Evolutionary conservation across 2,888 invertebrate species (phyloP), one percentile per base, ranked within the genome.

Genomic region (Lacanobia wlatinum): DNA sequence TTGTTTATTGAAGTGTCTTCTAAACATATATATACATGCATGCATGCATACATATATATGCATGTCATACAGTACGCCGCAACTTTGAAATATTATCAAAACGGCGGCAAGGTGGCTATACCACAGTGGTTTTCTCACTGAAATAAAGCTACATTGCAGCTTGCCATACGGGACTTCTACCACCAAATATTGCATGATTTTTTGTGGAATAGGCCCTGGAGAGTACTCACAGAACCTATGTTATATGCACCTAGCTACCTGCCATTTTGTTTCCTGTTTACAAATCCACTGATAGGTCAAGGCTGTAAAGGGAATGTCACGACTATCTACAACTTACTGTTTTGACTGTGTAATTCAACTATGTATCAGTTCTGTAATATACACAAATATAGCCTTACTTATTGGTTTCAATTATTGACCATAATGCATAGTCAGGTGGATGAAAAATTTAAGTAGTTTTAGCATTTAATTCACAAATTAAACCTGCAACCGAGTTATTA

Each of bases 241-340:
- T 6, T 34, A 34, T 34, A 34, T 34, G 34, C 34, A 34, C 34
- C 6, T 34, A 34, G 5, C 34, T 34, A 50, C 43, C 43, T 43
- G 50, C n/a, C 6, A 34, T n/a, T 34, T 34, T 56, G 5, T 34
- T 34, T 56, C 12, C 18, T 56, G 12, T 56, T 34, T n/a, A 34
- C 4, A 10, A 38, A 10, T 56, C 5, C 10, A 56, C 10, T 40
- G n/a, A 34, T 60, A 5, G n/a, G 3, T 38, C 10, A 2, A 58
- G 16, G 21, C 16, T 53, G 4, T 5, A 14, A 43, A 43, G 61
- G 43, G 53, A 71, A 61, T 72, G 28, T 52, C 18, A 73, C 23
- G 23, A 38, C 43, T 28, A 28, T 66, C 12, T 34, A 55, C 53
- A 58, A 40, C 43, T 74, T 53, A 53, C 38, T 7, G n/a, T 60